phyloP scores from a whole-genome alignment of 2,797 vertebrate genomes.

The Psittacula echo region DNA sequence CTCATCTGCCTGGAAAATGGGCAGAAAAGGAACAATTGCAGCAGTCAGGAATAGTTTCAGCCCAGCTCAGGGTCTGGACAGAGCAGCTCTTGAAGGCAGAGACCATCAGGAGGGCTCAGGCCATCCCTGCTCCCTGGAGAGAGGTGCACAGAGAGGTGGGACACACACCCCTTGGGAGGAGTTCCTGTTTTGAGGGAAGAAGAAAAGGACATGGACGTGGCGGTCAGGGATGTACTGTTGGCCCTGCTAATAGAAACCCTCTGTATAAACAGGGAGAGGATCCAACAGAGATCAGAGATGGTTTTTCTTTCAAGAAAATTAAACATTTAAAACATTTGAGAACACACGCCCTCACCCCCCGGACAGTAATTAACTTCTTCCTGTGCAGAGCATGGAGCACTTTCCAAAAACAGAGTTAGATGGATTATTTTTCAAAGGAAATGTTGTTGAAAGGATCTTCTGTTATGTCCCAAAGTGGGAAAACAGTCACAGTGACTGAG shows the following conservation, averaged over 20 bases:
- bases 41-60: background rate
- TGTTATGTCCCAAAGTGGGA: slow-evolving; percentile 70
- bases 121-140: background rate
- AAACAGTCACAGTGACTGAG: slow-evolving; percentile 45
- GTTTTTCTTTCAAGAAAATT: slow-evolving; percentile 78
- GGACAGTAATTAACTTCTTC: slow-evolving; percentile 81
- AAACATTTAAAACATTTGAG: slow-evolving; percentile 77
- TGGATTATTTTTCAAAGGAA: slow-evolving; percentile 85
- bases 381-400: slow-evolving; percentile 73
- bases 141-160: background rate
- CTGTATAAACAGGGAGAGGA: slow-evolving; percentile 75
- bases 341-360: slow-evolving; percentile 72
- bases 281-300: slow-evolving; percentile 73
- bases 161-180: slow-evolving; percentile 37
- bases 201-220: slow-evolving; percentile 41
- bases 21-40: background rate
- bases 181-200: slow-evolving; percentile 66
- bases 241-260: slow-evolving; percentile 74
- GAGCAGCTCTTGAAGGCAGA: background rate
- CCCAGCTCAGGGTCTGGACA: background rate
- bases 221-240: slow-evolving; percentile 8
- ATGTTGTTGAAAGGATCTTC: slow-evolving; percentile 77
- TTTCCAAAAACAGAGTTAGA: slow-evolving; percentile 79
- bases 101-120: background rate
- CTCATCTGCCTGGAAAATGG: background rate